phyloP scores from a whole-genome alignment of 2,888 invertebrate genomes.

The Thereva nobilitata region DNA sequence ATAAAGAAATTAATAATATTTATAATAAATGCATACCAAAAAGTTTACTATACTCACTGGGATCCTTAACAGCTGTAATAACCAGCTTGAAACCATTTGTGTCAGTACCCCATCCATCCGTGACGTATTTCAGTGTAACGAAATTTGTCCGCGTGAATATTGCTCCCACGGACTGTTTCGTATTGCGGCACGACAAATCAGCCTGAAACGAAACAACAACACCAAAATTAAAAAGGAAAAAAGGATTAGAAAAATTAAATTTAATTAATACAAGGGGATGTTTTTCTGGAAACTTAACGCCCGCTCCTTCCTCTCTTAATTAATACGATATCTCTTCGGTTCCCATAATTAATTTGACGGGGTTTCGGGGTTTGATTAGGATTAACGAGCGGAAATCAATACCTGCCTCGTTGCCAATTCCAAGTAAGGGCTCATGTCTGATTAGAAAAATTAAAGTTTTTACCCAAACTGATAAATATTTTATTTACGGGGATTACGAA shows the following conservation, averaged over 20 bases:
- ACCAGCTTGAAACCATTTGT: slow-evolving; percentile 90
- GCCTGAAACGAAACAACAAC: slow-evolving; percentile 64
- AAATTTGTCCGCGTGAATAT: slow-evolving; percentile 92
- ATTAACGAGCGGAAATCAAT: too few species aligned
- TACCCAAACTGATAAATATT: too few species aligned
- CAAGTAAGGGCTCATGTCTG: too few species aligned
- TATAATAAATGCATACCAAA: background rate
- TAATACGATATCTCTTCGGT: too few species aligned
- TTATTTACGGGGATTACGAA: too few species aligned
- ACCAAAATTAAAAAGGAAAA: slow-evolving; percentile 17
- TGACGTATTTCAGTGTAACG: slow-evolving; percentile 90
- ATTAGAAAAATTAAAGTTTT: too few species aligned
- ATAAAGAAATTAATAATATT: background rate
- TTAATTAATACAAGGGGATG: slow-evolving; percentile 10
- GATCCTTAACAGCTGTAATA: slow-evolving; percentile 93
- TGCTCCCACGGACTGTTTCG: slow-evolving; percentile 83
- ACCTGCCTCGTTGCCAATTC: too few species aligned
- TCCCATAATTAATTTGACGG: too few species aligned
- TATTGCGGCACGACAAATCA: slow-evolving; percentile 89
- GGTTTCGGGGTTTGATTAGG: too few species aligned
- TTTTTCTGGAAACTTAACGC: background rate
- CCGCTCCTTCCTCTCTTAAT: too few species aligned
- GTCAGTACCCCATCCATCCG: slow-evolving; percentile 90
- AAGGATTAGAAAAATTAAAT: slow-evolving; percentile 16
- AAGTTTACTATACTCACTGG: slow-evolving; percentile 69